These are phyloP conservation scores for Harmothoe impar DNA, from an alignment of 2,888 invertebrate genomes.

Conservation along the genomic window DNA sequence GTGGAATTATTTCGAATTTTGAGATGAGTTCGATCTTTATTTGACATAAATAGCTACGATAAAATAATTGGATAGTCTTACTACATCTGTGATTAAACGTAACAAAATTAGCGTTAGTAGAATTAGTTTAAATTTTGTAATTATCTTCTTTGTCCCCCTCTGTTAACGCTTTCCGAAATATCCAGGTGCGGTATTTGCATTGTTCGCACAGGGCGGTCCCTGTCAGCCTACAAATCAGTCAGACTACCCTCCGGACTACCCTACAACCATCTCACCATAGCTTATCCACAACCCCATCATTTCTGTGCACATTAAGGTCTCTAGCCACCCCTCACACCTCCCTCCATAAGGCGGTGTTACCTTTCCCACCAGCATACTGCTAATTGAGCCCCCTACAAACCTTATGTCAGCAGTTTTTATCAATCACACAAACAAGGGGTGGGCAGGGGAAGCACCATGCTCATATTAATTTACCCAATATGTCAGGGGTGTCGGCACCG, in stretches of 20 bases:
- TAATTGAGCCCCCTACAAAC: constrained; percentile 55
- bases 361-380: constrained; percentile 17
- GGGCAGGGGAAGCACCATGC: constrained; percentile 22
- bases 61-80: too few species aligned
- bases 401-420: constrained; percentile 59
- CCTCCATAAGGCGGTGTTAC: neutral
- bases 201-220: neutral
- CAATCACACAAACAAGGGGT: constrained; percentile 56
- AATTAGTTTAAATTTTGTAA: too few species aligned
- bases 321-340: neutral
- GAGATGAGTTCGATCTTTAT: too few species aligned
- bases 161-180: too few species aligned
- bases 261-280: neutral
- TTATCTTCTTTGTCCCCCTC: too few species aligned
- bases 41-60: too few species aligned
- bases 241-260: neutral
- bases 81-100: too few species aligned
- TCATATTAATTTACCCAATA: constrained; percentile 58
- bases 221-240: neutral
- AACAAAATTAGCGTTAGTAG: too few species aligned
- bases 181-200: neutral
- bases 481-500: constrained; percentile 44
- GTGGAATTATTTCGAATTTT: too few species aligned
- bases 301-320: neutral
- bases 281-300: neutral